Base-by-base conservation (phyloP, 2,113 vertebrate genomes). In the Sciurus niger region DNA sequence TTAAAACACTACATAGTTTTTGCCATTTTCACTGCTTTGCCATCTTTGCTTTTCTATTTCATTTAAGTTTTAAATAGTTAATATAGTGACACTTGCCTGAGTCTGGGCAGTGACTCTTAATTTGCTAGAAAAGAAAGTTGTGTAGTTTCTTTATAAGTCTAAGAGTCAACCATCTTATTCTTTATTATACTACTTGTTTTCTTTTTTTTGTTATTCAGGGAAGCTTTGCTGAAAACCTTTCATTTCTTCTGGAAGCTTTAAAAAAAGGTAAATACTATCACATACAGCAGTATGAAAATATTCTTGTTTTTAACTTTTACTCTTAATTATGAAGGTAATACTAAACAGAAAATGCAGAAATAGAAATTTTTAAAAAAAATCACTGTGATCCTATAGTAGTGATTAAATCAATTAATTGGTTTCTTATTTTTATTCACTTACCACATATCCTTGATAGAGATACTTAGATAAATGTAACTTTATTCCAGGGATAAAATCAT, bases 171-270 rank as follows among this genome's bases (percentile, higher is more conserved):
- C 4, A 48, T 89, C 58, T 76, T 83, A 10, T 68, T 88, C 3
- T 63, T 93, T 70, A 46, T 82, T 90, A 94, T 8, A 9, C 22
- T 93, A 32, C 58, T 80, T 90, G 20, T 16, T 85, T 4, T 79
- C 30, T 40, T 91, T 25, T 93, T 79, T 95, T 79, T 95, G 4
- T 92, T 28, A 96, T 96, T 74, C 79, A 99, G 99, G 99, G 99
- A 77, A 99, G 99, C 80, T 99, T 99, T 99, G 99, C 99, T 58
- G 99, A 99, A 98, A 99, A 99, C 87, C 98, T 99, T 89, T 97
- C 97, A 0, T 99, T 99, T 98, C 99, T 99, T 32, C 98, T 99
- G 60, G 99, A 99, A 97, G 99, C 99, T 2, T 98, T 99, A 82
- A 99, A 99, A 98, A 99, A 98, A 99, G 99, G 99, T 99, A 93